Evolutionary conservation across 2,888 invertebrate species (phyloP), one percentile per base, ranked within the genome.

Genomic region (Torymus aiolomorphi): DNA sequence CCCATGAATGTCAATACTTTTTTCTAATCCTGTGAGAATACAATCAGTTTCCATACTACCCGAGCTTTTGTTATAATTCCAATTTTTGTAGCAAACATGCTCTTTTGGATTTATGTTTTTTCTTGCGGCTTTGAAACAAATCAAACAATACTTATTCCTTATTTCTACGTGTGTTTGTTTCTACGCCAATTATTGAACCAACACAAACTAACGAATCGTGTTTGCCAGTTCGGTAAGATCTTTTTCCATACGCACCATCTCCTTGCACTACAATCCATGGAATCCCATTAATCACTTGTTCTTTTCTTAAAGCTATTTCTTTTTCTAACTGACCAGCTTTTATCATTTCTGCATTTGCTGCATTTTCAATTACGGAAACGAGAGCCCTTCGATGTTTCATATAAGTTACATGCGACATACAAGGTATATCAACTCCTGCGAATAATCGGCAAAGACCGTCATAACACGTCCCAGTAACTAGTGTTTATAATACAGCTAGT

Each of bases 41-140:
- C 76, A 73, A 67, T 82, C 79, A 13, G 66, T 62, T 81, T 82
- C 82, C 81, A 82, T 82, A 84, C 89, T 89, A 14, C 86, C 85
- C 18, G 81, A 82, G 52, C 82, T 82, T 49, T 76, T 83, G 18
- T 82, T 80, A 2, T 83, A 79, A 14, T 62, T 81, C 82, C 84
- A 86, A 82, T 86, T 86, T 71, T 84, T 84, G 79, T 81, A 86
- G 12, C 52, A 70, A 18, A 12, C 13, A 12, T 70, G 52, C 10
- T n/a, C 4, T 16, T 70, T 77, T 61, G 56, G 14, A 1, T 56
- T 56, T n/a, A 2, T n/a, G 20, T 54, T 5, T 2, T 54, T 54
- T 52, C 31, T 56, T 18, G 16, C 76, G 1, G 63, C 63, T 18
- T 42, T 63, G 13, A 2, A 63, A 63, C 63, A 63, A 1, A n/a